Base-by-base conservation (phyloP, 1,140 invertebrate species). In the Drosophila bipectinata region DNA sequence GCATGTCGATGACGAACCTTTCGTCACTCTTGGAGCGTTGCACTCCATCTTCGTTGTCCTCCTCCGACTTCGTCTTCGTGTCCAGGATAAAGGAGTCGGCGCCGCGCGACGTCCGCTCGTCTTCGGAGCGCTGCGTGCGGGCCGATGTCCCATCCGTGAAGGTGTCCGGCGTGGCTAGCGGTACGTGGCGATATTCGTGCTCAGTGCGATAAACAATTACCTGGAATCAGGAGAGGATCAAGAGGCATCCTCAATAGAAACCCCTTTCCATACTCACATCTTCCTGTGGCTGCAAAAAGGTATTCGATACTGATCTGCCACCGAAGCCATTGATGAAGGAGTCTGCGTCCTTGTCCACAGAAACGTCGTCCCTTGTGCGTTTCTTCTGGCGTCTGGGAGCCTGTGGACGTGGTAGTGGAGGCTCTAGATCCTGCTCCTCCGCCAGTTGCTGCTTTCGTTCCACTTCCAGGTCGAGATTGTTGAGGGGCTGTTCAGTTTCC, bases 51-150 rank as follows among this genome's bases (percentile, higher is more conserved):
- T 74, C 77, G 47, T 61, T 61, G 32, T 54, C 30, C 32, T 53
- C 32, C 6, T 60, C 69, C 15, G 44, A 32, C 8, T 55, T 52
- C n/a, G 15, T 41, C 51, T 64, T 69, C 0, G 41, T 69, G 34
- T 94, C 93, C 39, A 93, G 80, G 8, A 88, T 93, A 14, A 94
- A 78, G 1, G 95, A 96, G 54, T 96, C 95, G 3, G 95, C 95
- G 1, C 95, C 95, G 58, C 94, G 93, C 0, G 95, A 96, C 1
- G 95, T 95, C 15, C 95, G 92, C 59, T 96, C 95, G 54, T 96
- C 95, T 0, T 95, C 95, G 30, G 93, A 93, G 72, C 92, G 82
- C 45, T 72, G 82, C 14, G 72, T 58, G 63, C 92, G 66, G 63
- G 92, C 66, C 91, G 91, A 60, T 89, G 77, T 15, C 87, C 67